Evolutionary conservation across 2,888 invertebrate species (phyloP).

Genomic region (Pseudococcus jackbeardsleyi): DNA sequence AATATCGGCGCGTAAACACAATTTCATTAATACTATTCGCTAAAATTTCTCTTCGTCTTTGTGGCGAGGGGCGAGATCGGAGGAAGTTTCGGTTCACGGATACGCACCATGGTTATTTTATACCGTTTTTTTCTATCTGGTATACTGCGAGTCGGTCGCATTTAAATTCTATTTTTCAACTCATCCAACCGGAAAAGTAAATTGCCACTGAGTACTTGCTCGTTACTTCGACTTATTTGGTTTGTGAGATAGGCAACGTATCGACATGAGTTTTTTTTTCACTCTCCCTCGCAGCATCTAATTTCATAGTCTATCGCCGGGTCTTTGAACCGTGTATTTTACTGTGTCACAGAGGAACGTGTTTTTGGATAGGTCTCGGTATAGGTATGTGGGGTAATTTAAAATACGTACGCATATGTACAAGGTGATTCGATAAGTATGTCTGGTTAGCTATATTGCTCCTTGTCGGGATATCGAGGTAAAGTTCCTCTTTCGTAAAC

Average conservation of each 20-base stretch:
- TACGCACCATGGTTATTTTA: neutral
- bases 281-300: neutral
- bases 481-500: too few species aligned
- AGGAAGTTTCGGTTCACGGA: neutral
- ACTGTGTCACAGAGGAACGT: neutral
- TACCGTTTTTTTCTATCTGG: neutral
- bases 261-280: constrained; percentile 37
- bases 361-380: neutral
- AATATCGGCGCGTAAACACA: constrained; percentile 44
- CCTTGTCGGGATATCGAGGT: too few species aligned
- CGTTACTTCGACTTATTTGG: constrained; percentile 37
- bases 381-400: neutral
- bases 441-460: neutral
- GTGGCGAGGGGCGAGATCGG: neutral
- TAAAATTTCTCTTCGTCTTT: neutral
- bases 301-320: constrained; percentile 19
- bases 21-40: constrained; percentile 40
- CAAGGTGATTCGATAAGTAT: neutral
- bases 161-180: constrained; percentile 44
- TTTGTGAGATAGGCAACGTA: constrained; percentile 35
- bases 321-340: constrained; percentile 41
- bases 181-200: constrained; percentile 32
- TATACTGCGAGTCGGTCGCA: neutral
- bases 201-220: constrained; percentile 24
- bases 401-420: neutral